Conservation (phyloP, 2,113 vertebrate species). For the Nettapus auritus region DNA sequence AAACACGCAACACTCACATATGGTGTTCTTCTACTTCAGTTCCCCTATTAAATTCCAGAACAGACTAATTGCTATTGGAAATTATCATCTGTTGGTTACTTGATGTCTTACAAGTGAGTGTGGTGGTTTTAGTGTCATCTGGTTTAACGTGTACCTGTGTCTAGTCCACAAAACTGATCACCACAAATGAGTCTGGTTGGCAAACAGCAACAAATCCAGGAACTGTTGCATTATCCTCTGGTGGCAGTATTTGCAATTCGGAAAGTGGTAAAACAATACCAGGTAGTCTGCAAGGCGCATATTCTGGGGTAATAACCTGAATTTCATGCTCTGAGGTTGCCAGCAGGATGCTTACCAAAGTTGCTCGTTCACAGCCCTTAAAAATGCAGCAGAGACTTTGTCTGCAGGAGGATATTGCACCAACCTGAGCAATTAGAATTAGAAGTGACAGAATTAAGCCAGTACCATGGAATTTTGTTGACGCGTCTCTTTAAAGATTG, state of each 20-base stretch:
- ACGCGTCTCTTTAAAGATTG: neutral
- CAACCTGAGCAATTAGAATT: neutral
- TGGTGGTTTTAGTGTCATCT: neutral
- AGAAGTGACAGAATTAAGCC: neutral
- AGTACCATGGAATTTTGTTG: neutral
- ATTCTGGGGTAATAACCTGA: neutral
- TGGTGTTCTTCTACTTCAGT: neutral
- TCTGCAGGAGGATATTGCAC: neutral
- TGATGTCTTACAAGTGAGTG: neutral
- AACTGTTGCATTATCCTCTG: neutral
- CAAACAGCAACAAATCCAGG: neutral
- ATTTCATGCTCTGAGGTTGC: neutral
- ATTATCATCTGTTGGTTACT: neutral
- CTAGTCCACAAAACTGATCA: neutral
- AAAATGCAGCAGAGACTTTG: neutral
- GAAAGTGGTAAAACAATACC: neutral
- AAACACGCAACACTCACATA: neutral
- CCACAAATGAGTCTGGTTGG: neutral
- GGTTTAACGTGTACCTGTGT: neutral
- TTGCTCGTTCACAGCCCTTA: neutral
- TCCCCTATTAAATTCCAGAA: neutral
- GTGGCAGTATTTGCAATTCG: neutral
- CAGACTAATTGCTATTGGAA: neutral
- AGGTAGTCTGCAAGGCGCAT: neutral
- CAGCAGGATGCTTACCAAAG: neutral